Evolutionary conservation across 2,888 invertebrate genomes (phyloP).

Genomic region (Lepidochrysops patricia): DNA sequence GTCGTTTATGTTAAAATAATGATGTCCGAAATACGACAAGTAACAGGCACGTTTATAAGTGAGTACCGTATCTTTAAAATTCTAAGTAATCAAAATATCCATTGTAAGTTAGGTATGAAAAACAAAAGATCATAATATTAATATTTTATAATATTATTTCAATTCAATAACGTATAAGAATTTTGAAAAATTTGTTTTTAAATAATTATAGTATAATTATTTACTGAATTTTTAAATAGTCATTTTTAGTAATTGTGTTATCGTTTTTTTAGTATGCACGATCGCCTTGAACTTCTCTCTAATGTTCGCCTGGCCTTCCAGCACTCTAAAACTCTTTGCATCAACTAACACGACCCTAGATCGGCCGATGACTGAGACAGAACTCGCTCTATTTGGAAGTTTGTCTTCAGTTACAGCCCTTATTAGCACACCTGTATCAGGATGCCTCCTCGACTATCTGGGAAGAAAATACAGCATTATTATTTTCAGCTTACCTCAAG

Average conservation of each 20-base stretch:
- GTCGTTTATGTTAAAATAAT: neutral
- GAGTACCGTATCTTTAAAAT: neutral
- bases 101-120: neutral
- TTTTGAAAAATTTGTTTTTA: neutral
- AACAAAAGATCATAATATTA: neutral
- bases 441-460: conserved; percentile 34
- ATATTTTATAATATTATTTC: too few species aligned
- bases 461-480: conserved; percentile 35
- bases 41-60: conserved; percentile 10
- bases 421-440: conserved; percentile 33
- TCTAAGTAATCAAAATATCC: neutral
- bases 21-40: conserved; percentile 2
- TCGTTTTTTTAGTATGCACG: conserved; percentile 39
- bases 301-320: conserved; percentile 49
- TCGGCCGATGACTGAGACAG: conserved; percentile 34
- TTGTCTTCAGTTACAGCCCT: conserved; percentile 34
- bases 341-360: conserved; percentile 34
- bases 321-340: conserved; percentile 42
- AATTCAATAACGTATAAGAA: neutral
- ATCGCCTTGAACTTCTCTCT: conserved; percentile 41
- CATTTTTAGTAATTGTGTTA: too few species aligned
- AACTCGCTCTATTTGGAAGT: conserved; percentile 38
- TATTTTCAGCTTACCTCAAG: conserved; percentile 25
- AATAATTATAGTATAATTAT: too few species aligned
- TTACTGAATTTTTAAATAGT: too few species aligned